Percentiles rank a stretch among this genome's conserved stretches.
Evolutionary conservation across 2,113 vertebrate species (phyloP).

Genomic region (Atrichornis clamosus): DNA sequence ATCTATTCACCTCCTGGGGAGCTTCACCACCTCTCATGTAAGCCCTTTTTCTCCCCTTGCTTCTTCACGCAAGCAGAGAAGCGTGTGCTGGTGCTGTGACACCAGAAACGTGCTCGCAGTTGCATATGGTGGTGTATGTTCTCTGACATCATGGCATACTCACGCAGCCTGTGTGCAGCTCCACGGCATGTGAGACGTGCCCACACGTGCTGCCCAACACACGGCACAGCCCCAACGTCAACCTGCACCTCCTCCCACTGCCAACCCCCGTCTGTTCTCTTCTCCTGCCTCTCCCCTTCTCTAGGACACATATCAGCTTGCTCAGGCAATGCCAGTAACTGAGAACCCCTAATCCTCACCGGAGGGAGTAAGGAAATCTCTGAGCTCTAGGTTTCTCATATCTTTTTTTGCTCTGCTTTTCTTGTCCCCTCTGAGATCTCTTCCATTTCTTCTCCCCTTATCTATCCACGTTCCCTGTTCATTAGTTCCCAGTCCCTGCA

Average conservation of each 20-base stretch:
- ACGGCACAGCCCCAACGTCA: background rate
- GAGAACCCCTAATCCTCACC: background rate
- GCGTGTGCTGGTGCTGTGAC: background rate
- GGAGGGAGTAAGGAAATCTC: background rate
- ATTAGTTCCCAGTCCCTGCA: accelerated
- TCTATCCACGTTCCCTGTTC: background rate
- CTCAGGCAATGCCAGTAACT: slow-evolving; percentile 14
- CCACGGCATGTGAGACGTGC: background rate
- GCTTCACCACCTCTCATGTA: background rate
- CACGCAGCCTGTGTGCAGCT: background rate
- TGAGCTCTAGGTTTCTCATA: background rate
- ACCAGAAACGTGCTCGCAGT: background rate
- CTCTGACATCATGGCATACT: background rate
- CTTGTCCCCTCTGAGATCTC: background rate
- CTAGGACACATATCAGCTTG: slow-evolving; percentile 1
- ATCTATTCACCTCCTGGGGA: background rate
- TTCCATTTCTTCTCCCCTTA: background rate
- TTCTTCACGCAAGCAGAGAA: background rate
- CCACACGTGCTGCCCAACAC: background rate
- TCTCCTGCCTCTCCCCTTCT: background rate
- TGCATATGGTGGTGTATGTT: slow-evolving; percentile 3
- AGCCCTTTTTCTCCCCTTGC: background rate
- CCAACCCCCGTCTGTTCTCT: background rate
- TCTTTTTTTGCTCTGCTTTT: background rate
- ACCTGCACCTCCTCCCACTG: background rate